Percentiles rank a stretch among this genome's conserved stretches.
phyloP scores from a whole-genome alignment of 1,140 invertebrate species.

The Thereuonema tuberculata region DNA sequence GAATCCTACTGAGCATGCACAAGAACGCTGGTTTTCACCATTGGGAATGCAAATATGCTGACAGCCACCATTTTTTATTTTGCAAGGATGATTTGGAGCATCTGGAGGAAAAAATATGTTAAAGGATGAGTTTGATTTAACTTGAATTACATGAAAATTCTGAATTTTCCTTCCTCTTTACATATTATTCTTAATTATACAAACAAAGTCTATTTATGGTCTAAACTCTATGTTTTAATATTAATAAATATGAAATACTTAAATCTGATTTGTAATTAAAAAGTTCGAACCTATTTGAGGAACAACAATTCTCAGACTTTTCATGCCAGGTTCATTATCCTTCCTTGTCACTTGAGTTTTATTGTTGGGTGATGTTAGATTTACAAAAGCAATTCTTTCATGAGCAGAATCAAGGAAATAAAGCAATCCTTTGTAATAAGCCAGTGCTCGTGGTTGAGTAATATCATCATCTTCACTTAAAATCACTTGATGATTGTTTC shows the following conservation, averaged over 20 bases:
- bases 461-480: slow-evolving; percentile 53
- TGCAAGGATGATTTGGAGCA: slow-evolving; percentile 67
- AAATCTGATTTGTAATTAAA: too few species aligned
- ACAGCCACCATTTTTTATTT: slow-evolving; percentile 74
- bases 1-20: slow-evolving; percentile 77
- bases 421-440: slow-evolving; percentile 41
- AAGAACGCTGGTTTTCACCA: slow-evolving; percentile 50
- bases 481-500: slow-evolving; percentile 50
- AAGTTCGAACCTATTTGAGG: slow-evolving; percentile 58
- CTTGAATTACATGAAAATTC: too few species aligned
- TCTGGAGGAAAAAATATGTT: slow-evolving; percentile 5
- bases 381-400: slow-evolving; percentile 76
- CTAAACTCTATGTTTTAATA: too few species aligned
- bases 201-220: too few species aligned
- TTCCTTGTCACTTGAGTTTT: slow-evolving; percentile 59
- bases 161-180: too few species aligned
- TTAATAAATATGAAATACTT: too few species aligned
- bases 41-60: slow-evolving; percentile 83
- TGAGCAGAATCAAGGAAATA: slow-evolving; percentile 81
- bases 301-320: slow-evolving; percentile 73
- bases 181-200: too few species aligned
- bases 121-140: slow-evolving; percentile 1
- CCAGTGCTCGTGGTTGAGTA: slow-evolving; percentile 16
- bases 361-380: slow-evolving; percentile 52
- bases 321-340: slow-evolving; percentile 74